Evolutionary conservation across 2,797 vertebrate species (phyloP), one percentile per base, ranked within the genome.

Genomic region (Lophius americanus): DNA sequence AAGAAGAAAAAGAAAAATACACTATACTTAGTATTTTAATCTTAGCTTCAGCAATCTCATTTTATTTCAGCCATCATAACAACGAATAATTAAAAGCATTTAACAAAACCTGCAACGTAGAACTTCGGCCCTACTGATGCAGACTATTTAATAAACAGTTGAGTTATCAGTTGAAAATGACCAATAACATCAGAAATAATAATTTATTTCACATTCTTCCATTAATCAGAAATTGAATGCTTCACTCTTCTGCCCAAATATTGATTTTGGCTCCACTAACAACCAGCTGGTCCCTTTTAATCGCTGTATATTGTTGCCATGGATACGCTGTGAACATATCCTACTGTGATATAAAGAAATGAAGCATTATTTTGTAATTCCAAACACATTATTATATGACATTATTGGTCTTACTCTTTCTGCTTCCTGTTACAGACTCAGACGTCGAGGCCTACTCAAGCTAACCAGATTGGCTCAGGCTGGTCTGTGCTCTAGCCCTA

Each of bases 401-500:
- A 5, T 23, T 57, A 23, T 23, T 59, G 90, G 68, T 90, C 82
- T 92, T 63, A 85, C 73, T 80, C 53, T 83, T 88, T 79, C 84
- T 92, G 73, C 91, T 91, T 92, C 84, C 87, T 81, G 79, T 95
- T 94, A 91, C 94, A 95, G 94, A 95, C 80, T 93, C 94, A 84
- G 94, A 95, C 91, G 94, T 95, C 91, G 83, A 94, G 90, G 93
- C 94, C 87, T 94, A 93, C 91, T 93, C 92, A 70, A 93, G 93
- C 88, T 92, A 89, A 91, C 78, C 88, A 86, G 91, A 92, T 79
- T 88, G 92, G 64, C 89, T 87, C 71, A 53, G 73, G 84, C 87
- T 85, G 85, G 79, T 83, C 80, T 83, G 77, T 85, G 82, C 64
- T 59, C 59, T 73, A 73, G 74, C 64, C 70, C 81, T 23, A 64